Evolutionary conservation across 2,888 invertebrate species (phyloP).

Genomic region (Agapostemon virescens): DNA sequence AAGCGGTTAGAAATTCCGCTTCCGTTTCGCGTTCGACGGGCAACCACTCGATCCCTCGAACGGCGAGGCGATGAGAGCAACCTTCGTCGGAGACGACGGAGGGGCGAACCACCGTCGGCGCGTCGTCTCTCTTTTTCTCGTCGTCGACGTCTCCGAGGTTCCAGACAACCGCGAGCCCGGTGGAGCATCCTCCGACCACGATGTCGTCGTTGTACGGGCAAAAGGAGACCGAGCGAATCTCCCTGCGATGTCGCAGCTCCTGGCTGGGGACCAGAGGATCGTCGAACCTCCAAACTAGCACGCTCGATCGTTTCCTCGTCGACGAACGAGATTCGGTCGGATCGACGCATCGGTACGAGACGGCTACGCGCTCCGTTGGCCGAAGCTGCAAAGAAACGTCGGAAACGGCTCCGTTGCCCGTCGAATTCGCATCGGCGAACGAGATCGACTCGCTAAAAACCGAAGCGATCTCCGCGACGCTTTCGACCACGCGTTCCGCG

Average conservation of each 20-base stretch:
- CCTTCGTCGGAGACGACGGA: conserved; percentile 55
- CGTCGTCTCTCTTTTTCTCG: neutral
- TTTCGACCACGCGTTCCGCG: too few relatives aligned
- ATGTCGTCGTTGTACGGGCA: conserved; percentile 73
- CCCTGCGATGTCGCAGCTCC: conserved; percentile 71
- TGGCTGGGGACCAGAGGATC: conserved; percentile 70
- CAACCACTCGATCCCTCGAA: conserved; percentile 76
- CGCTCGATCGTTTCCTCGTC: conserved; percentile 12
- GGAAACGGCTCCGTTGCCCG: conserved; percentile 70
- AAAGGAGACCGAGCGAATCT: conserved; percentile 74
- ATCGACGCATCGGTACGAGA: conserved; percentile 70
- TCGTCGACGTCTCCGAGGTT: conserved; percentile 22
- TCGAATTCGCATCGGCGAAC: conserved; percentile 70
- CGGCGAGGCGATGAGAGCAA: conserved; percentile 69
- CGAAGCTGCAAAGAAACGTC: conserved; percentile 74
- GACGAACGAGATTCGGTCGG: neutral
- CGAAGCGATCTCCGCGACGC: neutral
- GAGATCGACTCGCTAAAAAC: conserved; percentile 69
- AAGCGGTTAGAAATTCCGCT: conserved; percentile 75
- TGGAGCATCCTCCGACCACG: conserved; percentile 76
- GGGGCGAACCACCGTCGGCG: conserved; percentile 26
- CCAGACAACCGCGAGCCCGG: conserved; percentile 79
- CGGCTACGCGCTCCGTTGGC: conserved; percentile 63
- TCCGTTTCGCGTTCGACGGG: conserved; percentile 62
- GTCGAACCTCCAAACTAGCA: conserved; percentile 72